phyloP scores from a whole-genome alignment of 2,113 vertebrate species.

The Loxodonta africana region DNA sequence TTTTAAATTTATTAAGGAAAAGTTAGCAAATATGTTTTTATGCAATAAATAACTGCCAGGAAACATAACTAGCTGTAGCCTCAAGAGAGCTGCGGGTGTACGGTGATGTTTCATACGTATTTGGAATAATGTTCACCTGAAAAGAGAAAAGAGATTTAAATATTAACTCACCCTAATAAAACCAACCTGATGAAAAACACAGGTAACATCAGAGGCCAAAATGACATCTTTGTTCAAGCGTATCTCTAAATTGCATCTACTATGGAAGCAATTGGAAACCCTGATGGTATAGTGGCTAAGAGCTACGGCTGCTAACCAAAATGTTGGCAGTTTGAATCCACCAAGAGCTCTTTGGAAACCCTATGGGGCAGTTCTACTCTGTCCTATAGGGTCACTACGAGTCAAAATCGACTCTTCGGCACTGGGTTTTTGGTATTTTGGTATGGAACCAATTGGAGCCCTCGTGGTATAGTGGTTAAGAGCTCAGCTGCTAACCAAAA shows the following conservation, averaged over 20 bases:
- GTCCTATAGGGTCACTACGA: too few species aligned
- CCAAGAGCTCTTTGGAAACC: too few species aligned
- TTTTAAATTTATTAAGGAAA: slow-evolving; percentile 17
- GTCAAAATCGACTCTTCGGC: too few species aligned
- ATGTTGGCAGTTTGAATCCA: too few species aligned
- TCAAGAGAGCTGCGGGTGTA: background rate
- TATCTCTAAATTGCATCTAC: background rate
- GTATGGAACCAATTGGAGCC: too few species aligned
- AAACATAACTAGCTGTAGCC: background rate
- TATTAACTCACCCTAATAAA: background rate
- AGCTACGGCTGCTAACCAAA: too few species aligned
- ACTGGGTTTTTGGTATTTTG: too few species aligned
- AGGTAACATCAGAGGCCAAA: background rate
- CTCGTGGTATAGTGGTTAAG: too few species aligned
- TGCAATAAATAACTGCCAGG: background rate
- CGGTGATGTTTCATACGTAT: background rate
- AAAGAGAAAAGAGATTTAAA: background rate
- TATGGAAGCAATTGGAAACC: too few species aligned
- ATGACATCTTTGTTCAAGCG: background rate
- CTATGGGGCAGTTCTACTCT: too few species aligned
- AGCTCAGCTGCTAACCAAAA: too few species aligned
- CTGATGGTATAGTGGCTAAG: too few species aligned
- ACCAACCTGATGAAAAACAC: background rate
- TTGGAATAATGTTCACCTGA: background rate
- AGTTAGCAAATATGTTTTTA: slow-evolving; percentile 7